phyloP scores from a whole-genome alignment of 2,888 invertebrate species.

The Cancer borealis region DNA sequence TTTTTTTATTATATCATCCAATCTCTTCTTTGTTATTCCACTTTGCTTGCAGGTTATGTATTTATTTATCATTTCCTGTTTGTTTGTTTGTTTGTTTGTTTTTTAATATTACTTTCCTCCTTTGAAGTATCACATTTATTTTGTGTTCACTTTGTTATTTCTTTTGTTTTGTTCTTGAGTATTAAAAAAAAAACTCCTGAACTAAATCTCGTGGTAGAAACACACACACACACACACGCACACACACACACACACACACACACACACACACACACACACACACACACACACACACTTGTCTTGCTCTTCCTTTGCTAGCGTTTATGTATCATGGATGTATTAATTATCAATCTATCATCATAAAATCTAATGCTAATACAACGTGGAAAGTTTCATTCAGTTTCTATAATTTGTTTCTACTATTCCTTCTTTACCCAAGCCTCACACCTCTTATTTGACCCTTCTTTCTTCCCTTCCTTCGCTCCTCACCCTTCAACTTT shows the following conservation, averaged over 20 bases:
- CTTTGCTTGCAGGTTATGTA: neutral
- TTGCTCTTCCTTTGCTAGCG: too few species aligned
- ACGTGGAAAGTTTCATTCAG: neutral
- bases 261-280: too few species aligned
- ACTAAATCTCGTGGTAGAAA: too few species aligned
- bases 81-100: neutral
- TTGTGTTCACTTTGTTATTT: neutral
- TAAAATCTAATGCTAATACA: too few species aligned
- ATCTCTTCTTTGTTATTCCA: neutral
- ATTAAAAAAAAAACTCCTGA: too few species aligned
- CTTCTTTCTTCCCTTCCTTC: neutral
- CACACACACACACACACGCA: too few species aligned
- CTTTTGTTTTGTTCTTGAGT: neutral
- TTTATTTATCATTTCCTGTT: neutral
- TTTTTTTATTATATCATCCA: neutral
- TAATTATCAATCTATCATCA: too few species aligned
- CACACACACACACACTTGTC: too few species aligned
- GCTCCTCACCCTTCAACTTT: neutral
- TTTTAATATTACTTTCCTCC: neutral
- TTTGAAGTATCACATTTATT: neutral
- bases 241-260: too few species aligned
- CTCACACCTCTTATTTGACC: neutral
- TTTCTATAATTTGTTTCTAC: neutral
- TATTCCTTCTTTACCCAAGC: neutral
- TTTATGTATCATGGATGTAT: too few species aligned